These are phyloP conservation scores for Neocrepidodera transversa DNA, from an alignment of 2,888 invertebrate species.

Conservation along the genomic window DNA sequence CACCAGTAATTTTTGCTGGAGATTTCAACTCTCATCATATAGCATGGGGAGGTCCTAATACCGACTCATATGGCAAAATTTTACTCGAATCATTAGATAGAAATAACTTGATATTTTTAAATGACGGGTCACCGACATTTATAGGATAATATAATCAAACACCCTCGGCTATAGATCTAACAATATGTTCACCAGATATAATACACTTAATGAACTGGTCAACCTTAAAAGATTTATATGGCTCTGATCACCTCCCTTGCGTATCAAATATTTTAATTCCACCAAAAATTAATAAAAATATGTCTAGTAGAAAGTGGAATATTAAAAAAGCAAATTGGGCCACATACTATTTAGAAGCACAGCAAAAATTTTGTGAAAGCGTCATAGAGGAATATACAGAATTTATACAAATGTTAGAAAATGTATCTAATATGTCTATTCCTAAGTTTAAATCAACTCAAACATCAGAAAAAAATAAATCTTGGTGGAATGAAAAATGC, in stretches of 20 bases:
- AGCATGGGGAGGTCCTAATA: slow-evolving; percentile 5
- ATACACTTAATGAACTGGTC: neutral
- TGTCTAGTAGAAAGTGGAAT: too few species aligned
- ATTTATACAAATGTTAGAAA: too few species aligned
- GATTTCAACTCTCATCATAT: slow-evolving; percentile 1
- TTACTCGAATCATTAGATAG: neutral
- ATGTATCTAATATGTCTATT: neutral
- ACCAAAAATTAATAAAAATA: neutral
- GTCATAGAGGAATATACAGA: too few species aligned
- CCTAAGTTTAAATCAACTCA: neutral
- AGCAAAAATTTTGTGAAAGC: too few species aligned
- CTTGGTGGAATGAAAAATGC: neutral
- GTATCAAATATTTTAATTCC: neutral
- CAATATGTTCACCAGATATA: neutral
- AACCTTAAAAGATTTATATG: neutral
- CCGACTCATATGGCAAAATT: neutral
- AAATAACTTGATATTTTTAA: slow-evolving; percentile 1
- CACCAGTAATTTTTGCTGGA: neutral
- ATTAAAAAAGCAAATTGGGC: too few species aligned
- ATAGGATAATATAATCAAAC: slow-evolving; percentile 1
- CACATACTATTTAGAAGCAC: too few species aligned
- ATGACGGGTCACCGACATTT: neutral
- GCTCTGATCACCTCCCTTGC: neutral
- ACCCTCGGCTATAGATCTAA: neutral
- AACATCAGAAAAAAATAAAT: neutral